A percentile compares a stretch with the other conserved stretches of the same genome.
phyloP scores from a whole-genome alignment of 2,888 invertebrate species.

The Callyntrura guangdongensis region DNA sequence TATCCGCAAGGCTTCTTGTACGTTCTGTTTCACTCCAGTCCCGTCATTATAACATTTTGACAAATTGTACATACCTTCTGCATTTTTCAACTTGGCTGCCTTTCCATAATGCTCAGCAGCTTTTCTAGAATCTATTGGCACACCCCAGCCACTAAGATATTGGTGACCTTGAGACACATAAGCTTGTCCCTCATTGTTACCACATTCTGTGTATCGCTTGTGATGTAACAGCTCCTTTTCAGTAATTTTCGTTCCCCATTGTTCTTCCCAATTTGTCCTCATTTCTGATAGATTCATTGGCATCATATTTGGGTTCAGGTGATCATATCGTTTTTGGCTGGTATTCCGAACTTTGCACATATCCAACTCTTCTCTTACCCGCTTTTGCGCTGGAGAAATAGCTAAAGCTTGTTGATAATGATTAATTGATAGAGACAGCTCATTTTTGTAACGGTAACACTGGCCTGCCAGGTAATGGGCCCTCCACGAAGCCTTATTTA shows the following conservation, averaged over 20 bases:
- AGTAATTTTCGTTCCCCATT: background rate
- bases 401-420: conserved; percentile 40
- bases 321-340: conserved; percentile 49
- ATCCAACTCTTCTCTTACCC: conserved; percentile 26
- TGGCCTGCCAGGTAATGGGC: conserved; percentile 57
- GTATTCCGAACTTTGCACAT: conserved; percentile 17
- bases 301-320: conserved; percentile 27
- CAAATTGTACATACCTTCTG: conserved; percentile 76
- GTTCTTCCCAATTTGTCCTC: background rate
- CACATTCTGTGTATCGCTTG: too few relatives aligned
- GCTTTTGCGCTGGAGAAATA: conserved; percentile 3
- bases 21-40: conserved; percentile 60
- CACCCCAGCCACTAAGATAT: background rate
- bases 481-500: conserved; percentile 52
- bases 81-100: conserved; percentile 68
- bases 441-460: background rate
- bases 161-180: background rate
- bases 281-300: background rate
- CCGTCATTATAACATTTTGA: conserved; percentile 55
- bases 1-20: background rate
- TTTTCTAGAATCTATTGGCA: conserved; percentile 35
- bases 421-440: conserved; percentile 44
- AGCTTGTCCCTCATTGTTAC: background rate
- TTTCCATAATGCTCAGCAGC: conserved; percentile 72
- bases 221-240: background rate